Base-by-base conservation (phyloP, 2,888 invertebrate genomes). In the Caenorhabditis macrosperma region DNA sequence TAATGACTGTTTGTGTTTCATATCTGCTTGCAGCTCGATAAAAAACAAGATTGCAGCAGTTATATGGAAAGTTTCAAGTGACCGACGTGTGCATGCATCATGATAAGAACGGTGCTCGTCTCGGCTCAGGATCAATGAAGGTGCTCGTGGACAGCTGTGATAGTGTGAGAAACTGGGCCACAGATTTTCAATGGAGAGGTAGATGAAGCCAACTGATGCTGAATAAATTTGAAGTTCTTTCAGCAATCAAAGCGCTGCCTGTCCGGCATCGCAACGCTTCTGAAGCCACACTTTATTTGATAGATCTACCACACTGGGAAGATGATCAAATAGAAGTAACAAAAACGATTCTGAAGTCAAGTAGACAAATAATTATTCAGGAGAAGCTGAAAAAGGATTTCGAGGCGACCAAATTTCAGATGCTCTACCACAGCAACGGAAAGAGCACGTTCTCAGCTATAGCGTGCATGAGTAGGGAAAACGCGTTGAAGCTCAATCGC, bases 61-160 rank as follows among this genome's bases (percentile, higher is more conserved):
- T 57, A 3, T 57, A 57, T 24, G 38, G 57, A 35, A 24, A 6
- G 17, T 57, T 57, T 15, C 1, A 57, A 15, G 38, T 57, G 1
- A 2, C 12, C 10, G 57, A 38, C 17, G 57, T 57, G 4, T 1
- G 4, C 5, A 24, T 57, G 35, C 57, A 57, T 33, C 38, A 12
- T n/a, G 38, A 57, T 24, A 38, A 57, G 15, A 33, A 57, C 24
- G 57, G 57, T 7, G 17, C 1, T 17, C 57, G 57, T 2, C 35
- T 57, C 15, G 57, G 57, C 2, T 57, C 57, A 6, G 57, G 57
- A 38, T 33, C 24, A 1, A 38, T 57, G 57, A 30, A 10, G 24
- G 38, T 57, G 12, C 12, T 12, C 2, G 6, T 17, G 10, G 20
- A 30, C 0, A 9, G 3, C 17, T 12, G 17, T 15, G 12, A 38